A percentile compares a stretch with the other conserved stretches of the same genome.
phyloP scores from a whole-genome alignment of 2,113 vertebrate genomes.

The Heterochromis multidens region DNA sequence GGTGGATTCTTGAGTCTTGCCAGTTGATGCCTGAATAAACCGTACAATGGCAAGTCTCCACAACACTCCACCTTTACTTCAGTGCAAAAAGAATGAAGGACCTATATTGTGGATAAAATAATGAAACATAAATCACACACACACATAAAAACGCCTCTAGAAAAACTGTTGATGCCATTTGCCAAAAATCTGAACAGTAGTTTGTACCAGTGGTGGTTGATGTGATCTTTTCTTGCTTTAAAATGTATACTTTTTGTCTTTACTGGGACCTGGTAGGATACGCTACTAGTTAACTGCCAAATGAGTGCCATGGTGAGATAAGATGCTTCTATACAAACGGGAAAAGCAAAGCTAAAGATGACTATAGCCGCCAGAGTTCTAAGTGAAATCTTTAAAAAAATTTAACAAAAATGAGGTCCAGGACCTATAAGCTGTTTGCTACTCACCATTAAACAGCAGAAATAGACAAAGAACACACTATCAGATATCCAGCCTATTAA shows the following conservation, averaged over 20 bases:
- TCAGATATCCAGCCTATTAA: not conserved
- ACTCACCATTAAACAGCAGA: no score
- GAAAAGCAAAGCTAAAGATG: not conserved
- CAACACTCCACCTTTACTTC: not conserved
- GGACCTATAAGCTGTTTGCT: not conserved
- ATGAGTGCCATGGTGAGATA: not conserved
- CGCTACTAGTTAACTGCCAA: not conserved
- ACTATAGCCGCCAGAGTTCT: not conserved
- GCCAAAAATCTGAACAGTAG: not conserved
- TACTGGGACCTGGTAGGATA: not conserved
- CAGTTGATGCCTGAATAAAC: not conserved
- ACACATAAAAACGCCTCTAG: no score
- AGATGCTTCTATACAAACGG: not conserved
- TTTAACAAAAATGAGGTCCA: rapidly evolving
- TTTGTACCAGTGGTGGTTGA: not conserved
- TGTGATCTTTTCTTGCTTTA: not conserved
- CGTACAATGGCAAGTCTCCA: not conserved
- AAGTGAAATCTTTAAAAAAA: not conserved
- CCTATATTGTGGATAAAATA: not conserved
- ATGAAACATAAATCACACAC: no score
- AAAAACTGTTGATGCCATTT: no score
- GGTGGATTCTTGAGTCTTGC: not conserved
- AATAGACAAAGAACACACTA: not conserved
- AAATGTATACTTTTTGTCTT: not conserved
- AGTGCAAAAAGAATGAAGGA: not conserved